These are phyloP conservation scores for Eulemur coronatus DNA, from an alignment of 2,797 vertebrate genomes.

Conservation along the genomic window DNA sequence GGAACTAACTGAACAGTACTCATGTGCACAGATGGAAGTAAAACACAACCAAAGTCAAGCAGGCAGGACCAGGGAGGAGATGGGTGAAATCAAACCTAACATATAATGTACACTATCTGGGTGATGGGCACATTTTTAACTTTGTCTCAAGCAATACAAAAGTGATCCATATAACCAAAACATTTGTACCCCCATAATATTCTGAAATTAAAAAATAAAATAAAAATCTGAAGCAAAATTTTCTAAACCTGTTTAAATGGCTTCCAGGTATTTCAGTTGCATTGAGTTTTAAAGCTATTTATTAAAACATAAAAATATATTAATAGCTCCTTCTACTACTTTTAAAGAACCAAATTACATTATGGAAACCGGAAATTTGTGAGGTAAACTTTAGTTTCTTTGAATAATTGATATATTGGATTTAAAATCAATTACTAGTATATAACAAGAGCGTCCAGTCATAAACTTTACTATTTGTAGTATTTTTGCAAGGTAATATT, in stretches of 20 bases:
- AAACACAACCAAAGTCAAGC: too few relatives aligned
- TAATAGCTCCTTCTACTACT: neutral
- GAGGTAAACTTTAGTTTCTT: neutral
- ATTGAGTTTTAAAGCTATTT: neutral
- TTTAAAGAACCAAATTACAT: neutral
- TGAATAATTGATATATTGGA: neutral
- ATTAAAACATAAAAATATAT: slow-evolving; percentile 10
- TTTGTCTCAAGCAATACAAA: too few relatives aligned
- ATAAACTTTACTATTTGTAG: neutral
- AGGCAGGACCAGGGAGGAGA: too few relatives aligned
- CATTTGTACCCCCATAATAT: too few relatives aligned
- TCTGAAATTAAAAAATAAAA: too few relatives aligned
- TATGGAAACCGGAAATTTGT: neutral
- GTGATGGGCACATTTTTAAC: too few relatives aligned
- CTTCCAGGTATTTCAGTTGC: slow-evolving; percentile 2
- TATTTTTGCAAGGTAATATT: neutral
- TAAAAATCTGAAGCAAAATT: neutral
- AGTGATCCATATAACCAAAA: too few relatives aligned
- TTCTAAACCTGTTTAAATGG: neutral
- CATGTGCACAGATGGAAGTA: too few relatives aligned
- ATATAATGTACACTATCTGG: too few relatives aligned
- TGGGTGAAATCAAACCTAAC: too few relatives aligned
- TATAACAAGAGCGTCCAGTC: neutral
- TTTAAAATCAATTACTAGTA: slow-evolving; percentile 34
- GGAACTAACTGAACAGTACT: too few relatives aligned